Conservation (phyloP, 2,888 invertebrate species). For the Didymodactylos carnosus region DNA sequence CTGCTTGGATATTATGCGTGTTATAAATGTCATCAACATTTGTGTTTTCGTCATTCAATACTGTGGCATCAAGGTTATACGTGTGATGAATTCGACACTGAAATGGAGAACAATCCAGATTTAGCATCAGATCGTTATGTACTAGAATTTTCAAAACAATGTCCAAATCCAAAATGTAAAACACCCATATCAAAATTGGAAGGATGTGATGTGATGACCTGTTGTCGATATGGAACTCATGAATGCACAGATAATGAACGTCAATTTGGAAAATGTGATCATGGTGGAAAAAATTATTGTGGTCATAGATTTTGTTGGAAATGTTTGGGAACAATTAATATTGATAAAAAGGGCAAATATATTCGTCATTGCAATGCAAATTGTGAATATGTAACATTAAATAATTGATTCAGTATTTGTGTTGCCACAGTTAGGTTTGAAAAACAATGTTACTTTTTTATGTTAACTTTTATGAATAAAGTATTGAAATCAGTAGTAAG, state of each 20-base stretch:
- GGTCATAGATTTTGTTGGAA: background rate
- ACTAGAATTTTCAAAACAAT: background rate
- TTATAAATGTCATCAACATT: background rate
- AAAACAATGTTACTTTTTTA: no score
- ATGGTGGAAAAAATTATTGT: background rate
- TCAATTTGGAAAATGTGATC: background rate
- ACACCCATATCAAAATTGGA: background rate
- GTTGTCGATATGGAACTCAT: background rate
- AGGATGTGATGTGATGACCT: background rate
- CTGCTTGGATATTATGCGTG: background rate
- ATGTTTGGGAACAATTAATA: background rate
- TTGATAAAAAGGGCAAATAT: background rate
- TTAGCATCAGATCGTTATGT: background rate
- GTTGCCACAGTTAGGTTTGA: no score
- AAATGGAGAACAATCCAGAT: background rate
- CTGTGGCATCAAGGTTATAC: background rate
- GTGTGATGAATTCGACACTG: background rate
- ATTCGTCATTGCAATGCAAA: background rate
- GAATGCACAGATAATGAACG: background rate
- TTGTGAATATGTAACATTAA: background rate
- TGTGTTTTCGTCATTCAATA: background rate
- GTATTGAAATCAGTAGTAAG: no score
- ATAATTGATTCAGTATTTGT: no score
- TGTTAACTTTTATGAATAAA: no score
- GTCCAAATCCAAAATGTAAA: background rate